Evolutionary conservation across 2,797 vertebrate genomes (phyloP).

Genomic region (Selene dorsalis): DNA sequence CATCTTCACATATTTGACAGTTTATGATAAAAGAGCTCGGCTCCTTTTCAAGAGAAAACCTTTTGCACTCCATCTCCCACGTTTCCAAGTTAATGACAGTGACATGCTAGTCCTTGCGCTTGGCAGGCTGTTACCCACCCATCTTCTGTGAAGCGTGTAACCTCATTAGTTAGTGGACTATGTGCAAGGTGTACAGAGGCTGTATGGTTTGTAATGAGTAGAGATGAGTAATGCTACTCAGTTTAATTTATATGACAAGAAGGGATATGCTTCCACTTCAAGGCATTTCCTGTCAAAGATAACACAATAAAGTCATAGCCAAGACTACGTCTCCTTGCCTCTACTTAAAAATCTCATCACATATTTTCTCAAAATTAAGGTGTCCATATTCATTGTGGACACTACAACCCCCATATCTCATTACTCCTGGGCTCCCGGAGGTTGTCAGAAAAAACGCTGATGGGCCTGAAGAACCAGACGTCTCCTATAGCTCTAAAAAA

Average conservation of each 20-base stretch:
- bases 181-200: conserved; percentile 60
- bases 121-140: conserved; percentile 64
- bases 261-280: conserved; percentile 4
- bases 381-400: not conserved
- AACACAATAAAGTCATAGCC: conserved; percentile 13
- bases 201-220: conserved; percentile 52
- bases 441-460: not conserved
- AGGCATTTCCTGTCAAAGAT: conserved; percentile 21
- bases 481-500: not conserved
- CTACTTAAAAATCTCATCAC: not conserved
- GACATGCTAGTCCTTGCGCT: conserved; percentile 45
- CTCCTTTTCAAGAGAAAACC: conserved; percentile 51
- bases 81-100: conserved; percentile 67
- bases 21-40: conserved; percentile 46
- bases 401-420: not conserved
- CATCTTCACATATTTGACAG: conserved; percentile 46
- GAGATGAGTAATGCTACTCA: conserved; percentile 49
- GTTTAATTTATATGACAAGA: conserved; percentile 46
- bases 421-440: not conserved
- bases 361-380: conserved; percentile 18
- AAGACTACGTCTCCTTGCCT: not conserved
- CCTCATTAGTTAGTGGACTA: conserved; percentile 71
- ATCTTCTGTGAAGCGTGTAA: conserved; percentile 54
- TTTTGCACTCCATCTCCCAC: conserved; percentile 52
- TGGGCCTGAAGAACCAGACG: not conserved